A percentile compares a stretch with the other conserved stretches of the same genome.
Evolutionary conservation across 2,888 invertebrate genomes (phyloP).

Genomic region (Cheilosia urbana): DNA sequence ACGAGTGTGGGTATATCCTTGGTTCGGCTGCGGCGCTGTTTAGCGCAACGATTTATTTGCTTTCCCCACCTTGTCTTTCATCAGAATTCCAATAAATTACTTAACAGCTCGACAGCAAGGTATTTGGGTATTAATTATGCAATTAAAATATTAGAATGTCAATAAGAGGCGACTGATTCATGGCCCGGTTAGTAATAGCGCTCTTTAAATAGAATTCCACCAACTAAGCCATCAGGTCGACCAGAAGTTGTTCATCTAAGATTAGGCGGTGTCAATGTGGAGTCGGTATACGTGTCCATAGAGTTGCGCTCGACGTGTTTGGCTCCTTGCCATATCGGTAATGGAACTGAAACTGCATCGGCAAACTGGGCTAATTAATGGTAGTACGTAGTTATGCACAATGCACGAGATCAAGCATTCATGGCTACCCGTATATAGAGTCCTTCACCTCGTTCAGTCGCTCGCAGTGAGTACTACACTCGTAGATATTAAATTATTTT

Average conservation of each 20-base stretch:
- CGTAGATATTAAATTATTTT: not conserved
- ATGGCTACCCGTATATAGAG: not conserved
- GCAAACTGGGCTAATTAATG: not conserved
- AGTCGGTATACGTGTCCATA: not conserved
- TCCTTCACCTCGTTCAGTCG: not conserved
- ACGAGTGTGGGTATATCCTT: slow-evolving; percentile 36
- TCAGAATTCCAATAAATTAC: slow-evolving; percentile 67
- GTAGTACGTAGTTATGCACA: not conserved
- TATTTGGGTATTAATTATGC: slow-evolving; percentile 69
- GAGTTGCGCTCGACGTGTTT: not conserved
- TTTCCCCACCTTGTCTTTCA: slow-evolving; percentile 44
- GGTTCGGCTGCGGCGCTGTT: not conserved
- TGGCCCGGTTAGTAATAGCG: slow-evolving; percentile 29
- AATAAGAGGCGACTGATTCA: slow-evolving; percentile 61
- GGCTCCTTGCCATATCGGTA: not conserved
- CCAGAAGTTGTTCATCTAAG: not conserved
- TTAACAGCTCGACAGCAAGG: slow-evolving; percentile 52
- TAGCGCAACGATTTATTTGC: slow-evolving; percentile 28
- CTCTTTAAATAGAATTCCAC: slow-evolving; percentile 14
- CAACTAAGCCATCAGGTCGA: not conserved
- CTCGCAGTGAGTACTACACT: no score
- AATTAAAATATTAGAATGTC: slow-evolving; percentile 71
- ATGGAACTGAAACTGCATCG: not conserved
- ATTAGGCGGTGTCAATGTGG: slow-evolving; percentile 19
- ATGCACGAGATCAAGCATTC: not conserved